Evolutionary conservation across 2,797 vertebrate genomes (phyloP), one percentile per base, ranked within the genome.

Genomic region (Mareca strepera): DNA sequence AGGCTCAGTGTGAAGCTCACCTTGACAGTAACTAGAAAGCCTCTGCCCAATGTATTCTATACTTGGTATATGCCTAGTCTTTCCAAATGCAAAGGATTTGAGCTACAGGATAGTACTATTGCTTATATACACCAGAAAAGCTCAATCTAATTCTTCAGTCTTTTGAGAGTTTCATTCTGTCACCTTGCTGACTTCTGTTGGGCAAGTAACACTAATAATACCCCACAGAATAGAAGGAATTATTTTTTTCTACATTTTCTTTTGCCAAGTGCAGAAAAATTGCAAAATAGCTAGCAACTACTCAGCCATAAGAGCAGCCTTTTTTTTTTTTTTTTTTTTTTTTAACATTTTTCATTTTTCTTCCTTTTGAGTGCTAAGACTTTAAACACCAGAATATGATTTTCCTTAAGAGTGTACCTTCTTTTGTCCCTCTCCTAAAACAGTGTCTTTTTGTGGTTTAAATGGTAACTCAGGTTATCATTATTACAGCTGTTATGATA

Each of bases 1-100:
- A 89, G 87, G 66, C 89, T 90, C 56, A 80, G 50, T 59, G 80
- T 73, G 88, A 73, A 95, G 44, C 93, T 93, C 96, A 95, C 93
- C 95, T 94, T 94, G 86, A 94, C 70, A 82, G 84, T 50, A 74
- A 43, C 41, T 35, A 84, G 56, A 31, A 52, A 56, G n/a, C 77
- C 48, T 67, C 31, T 52, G 70, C 52, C 33, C 46, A 81, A 77
- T 76, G 52, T 64, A 46, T 84, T 70, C 70, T 78, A 11, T 10
- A 20, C 59, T 81, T 78, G 29, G 26, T n/a, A 4, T 39, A 48
- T 31, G 22, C 37, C 46, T 77, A 74, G 6, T 41, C 52, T 83
- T 82, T 28, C 28, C 41, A 88, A 78, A 53, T 44, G 55, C 29
- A 76, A 13, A 3, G 17, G 37, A 23, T 33, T 80, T 55, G 43